Evolutionary conservation across 1,140 invertebrate genomes (phyloP).

Genomic region (Cherax destructor): DNA sequence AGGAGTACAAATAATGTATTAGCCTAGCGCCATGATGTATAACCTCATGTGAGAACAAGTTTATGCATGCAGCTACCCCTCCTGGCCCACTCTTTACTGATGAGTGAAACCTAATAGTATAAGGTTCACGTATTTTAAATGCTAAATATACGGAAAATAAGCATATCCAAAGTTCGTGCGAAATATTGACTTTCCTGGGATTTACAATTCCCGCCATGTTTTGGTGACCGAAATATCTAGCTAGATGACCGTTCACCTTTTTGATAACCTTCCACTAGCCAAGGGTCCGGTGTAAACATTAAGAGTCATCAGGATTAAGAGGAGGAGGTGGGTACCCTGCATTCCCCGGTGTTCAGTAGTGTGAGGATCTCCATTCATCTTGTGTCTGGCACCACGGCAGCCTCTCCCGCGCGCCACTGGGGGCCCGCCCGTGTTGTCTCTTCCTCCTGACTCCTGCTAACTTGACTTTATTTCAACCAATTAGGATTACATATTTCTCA

Average conservation of each 20-base stretch:
- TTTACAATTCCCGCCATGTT: no score
- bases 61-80: no score
- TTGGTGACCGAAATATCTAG: no score
- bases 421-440: conserved; percentile 36
- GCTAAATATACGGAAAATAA: no score
- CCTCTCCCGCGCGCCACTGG: conserved; percentile 57
- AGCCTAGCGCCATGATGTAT: not conserved
- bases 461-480: not conserved
- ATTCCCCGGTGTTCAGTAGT: conserved; percentile 60
- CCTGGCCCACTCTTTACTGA: no score
- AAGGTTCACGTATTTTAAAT: no score
- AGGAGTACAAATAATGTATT: conserved; percentile 30
- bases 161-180: no score
- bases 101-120: no score
- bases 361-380: conserved; percentile 63
- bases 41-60: no score
- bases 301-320: conserved; percentile 30
- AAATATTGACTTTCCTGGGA: no score
- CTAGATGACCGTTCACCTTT: not conserved
- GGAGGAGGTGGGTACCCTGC: conserved; percentile 35
- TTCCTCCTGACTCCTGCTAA: not conserved
- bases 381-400: conserved; percentile 45
- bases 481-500: not conserved
- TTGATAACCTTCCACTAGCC: not conserved
- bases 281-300: conserved; percentile 28